A percentile compares a stretch with the other conserved stretches of the same genome.
Evolutionary conservation across 2,113 vertebrate species (phyloP).

Genomic region (Numida meleagris): DNA sequence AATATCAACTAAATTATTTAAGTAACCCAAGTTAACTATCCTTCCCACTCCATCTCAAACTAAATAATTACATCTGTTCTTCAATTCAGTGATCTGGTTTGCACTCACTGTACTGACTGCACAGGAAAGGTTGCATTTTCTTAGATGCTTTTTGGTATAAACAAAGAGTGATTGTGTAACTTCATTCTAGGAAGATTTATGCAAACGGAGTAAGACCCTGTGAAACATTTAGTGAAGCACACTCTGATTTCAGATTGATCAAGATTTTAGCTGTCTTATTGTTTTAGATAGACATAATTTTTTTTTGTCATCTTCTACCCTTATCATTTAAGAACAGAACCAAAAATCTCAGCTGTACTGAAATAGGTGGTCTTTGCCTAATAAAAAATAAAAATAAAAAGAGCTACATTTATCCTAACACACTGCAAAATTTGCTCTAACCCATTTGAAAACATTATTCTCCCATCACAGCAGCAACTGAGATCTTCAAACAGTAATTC

Average conservation of each 20-base stretch:
- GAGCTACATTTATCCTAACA: not conserved
- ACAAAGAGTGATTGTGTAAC: too few relatives aligned
- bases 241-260: not conserved
- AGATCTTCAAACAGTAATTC: not conserved
- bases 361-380: not conserved
- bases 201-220: not conserved
- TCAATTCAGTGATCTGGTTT: not conserved
- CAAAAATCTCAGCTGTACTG: not conserved
- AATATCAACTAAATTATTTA: not conserved
- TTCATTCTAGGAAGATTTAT: not conserved
- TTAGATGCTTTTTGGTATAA: not conserved
- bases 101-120: too few relatives aligned
- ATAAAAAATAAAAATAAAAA: not conserved
- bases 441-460: not conserved
- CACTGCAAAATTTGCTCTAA: not conserved
- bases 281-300: not conserved
- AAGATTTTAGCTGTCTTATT: not conserved
- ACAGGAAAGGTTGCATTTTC: not conserved
- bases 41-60: not conserved
- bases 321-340: not conserved
- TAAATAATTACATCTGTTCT: not conserved
- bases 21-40: not conserved
- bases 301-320: not conserved
- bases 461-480: not conserved
- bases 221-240: not conserved